phyloP scores from a whole-genome alignment of 2,797 vertebrate species.

The Brachymystax lenok region DNA sequence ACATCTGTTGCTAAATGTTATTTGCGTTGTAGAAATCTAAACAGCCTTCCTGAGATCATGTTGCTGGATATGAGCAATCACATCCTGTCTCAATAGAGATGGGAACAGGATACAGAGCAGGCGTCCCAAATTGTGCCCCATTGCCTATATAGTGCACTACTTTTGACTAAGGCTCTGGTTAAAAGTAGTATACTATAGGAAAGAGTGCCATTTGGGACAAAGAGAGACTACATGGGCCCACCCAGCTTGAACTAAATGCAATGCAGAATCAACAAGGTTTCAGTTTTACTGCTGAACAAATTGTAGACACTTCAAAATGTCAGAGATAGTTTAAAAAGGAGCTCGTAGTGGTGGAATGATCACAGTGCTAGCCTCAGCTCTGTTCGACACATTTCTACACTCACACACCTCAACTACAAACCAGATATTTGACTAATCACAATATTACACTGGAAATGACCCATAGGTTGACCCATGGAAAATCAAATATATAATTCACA shows the following conservation, averaged over 20 bases:
- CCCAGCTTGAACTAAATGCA: constrained; percentile 44
- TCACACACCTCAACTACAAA: not conserved
- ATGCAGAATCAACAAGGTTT: constrained; percentile 36
- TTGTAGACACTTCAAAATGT: constrained; percentile 5
- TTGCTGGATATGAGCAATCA: constrained; percentile 58
- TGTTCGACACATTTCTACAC: not conserved
- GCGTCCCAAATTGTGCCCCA: not conserved
- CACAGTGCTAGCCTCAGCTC: constrained; percentile 1
- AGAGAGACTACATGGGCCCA: constrained; percentile 23
- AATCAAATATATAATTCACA: constrained; percentile 10
- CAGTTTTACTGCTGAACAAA: constrained; percentile 24
- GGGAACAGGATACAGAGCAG: constrained; percentile 25
- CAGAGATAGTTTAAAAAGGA: constrained; percentile 31
- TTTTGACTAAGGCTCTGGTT: not conserved
- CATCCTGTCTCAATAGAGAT: constrained; percentile 47
- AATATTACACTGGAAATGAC: constrained; percentile 22
- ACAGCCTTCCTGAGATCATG: constrained; percentile 43
- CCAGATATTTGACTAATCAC: not conserved
- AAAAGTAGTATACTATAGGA: not conserved
- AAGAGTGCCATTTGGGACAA: not conserved
- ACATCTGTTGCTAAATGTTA: not conserved
- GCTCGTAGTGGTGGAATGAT: constrained; percentile 43
- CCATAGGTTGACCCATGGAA: constrained; percentile 19
- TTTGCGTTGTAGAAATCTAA: constrained; percentile 37
- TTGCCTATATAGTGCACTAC: not conserved